Evolutionary conservation across 2,888 invertebrate genomes (phyloP), one percentile per base, ranked within the genome.

Genomic region (Drosophila percnosoma): DNA sequence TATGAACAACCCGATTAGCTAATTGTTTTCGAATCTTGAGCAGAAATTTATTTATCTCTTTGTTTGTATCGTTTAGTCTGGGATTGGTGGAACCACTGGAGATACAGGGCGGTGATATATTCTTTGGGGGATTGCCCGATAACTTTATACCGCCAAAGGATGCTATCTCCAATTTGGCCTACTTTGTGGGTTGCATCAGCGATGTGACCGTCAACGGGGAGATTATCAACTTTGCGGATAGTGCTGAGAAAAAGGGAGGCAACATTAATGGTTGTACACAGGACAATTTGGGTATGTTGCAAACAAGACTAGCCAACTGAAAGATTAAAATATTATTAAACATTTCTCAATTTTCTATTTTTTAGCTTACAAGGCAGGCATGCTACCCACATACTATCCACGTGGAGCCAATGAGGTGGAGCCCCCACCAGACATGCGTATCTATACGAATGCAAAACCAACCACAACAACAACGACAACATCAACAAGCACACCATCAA

Each of bases 151-250:
- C 95, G 0, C 93, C 91, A 1, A 91, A 94, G 4, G 95, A 94
- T 7, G 94, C 94, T 11, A 92, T 95, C 0, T 95, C 95, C 8
- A 94, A 95, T 1, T 93, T 94, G 57, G 93, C 94, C 6, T 95
- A 96, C 5, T 98, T 98, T 91, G 94, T 95, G 33, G 99, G 99
- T 2, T 99, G 99, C 93, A 96, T 99, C 51, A 98, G 97, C 1
- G 99, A 99, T 92, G 96, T 97, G 1, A 98, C 97, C 0, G 93
- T 99, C 60, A 98, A 99, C 91, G 97, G 97, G 2, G 94, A 95
- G 67, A 95, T 96, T 58, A 94, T 97, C 55, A 97, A 97, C 91
- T 97, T 97, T 92, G 97, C 96, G 0, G 95, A 95, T 78, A 94
- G 95, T 2, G 94, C 94, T 0, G 95, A 96, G 74, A 94, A 94